Evolutionary conservation across 1,140 invertebrate genomes (phyloP), one percentile per base, ranked within the genome.

Genomic region (Zaprionus nigranus): DNA sequence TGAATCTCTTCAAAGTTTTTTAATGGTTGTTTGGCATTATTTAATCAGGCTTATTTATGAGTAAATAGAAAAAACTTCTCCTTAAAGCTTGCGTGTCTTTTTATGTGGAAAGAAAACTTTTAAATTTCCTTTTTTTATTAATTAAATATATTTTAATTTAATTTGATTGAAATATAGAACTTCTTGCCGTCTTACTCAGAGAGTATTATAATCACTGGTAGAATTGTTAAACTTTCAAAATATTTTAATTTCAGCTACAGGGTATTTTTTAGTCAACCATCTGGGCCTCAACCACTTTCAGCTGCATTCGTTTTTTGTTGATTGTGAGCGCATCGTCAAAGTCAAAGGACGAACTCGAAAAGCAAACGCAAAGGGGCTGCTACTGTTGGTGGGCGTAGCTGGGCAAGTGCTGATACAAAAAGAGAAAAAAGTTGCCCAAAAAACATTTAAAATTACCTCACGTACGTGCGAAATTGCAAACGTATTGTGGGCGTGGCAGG

Each of bases 401-500:
- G 53, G 60, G 57, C 49, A 58, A 67, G n/a, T 46, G 40, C 40
- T 30, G 40, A 73, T 65, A 77, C 69, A 57, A 71, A 78, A 79
- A 84, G 1, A 12, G 12, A 15, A 38, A 38, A 46, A 46, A 77
- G 69, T 85, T 85, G 78, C 64, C 78, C 60, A 81, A 87, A 78
- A 85, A 87, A 87, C 84, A 87, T 87, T 87, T 88, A 87, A 87
- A 84, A 88, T 87, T 87, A 88, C 81, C 84, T 87, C 84, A 87
- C 84, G 84, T 87, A 88, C 79, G 84, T 87, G 83, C 74, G 80
- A 87, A 87, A 87, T 87, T 82, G 83, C 80, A 66, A 87, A 80
- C 82, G 83, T 87, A 87, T 87, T 79, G 83, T 87, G 80, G 83
- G 83, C 84, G 80, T 87, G 78, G 78, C 66, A 20, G 22, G 6